Conservation (phyloP, 2,797 vertebrate genomes). For the Notoglanidium macrostoma region DNA sequence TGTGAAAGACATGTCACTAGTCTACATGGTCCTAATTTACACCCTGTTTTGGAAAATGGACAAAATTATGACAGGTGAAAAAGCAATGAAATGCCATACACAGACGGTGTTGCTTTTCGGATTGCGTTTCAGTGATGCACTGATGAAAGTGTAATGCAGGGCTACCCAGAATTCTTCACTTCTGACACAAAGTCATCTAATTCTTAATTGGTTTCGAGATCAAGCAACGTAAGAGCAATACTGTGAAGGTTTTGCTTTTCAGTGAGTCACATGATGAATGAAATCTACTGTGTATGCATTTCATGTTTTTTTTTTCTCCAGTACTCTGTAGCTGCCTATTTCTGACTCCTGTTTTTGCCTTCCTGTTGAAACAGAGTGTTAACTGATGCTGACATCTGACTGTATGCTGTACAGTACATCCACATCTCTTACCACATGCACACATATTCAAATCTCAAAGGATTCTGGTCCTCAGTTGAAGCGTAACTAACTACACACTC, state of each 20-base stretch:
- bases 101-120: background rate
- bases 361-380: background rate
- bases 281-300: background rate
- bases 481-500: background rate
- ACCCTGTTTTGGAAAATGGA: background rate
- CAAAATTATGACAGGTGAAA: background rate
- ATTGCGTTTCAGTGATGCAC: background rate
- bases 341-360: background rate
- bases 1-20: background rate
- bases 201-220: background rate
- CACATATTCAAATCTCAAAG: slow-evolving; percentile 28
- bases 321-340: background rate
- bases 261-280: too few relatives aligned
- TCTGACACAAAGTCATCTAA: background rate
- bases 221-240: background rate
- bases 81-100: background rate
- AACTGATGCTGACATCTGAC: slow-evolving; percentile 4
- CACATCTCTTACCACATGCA: background rate
- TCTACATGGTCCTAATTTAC: background rate
- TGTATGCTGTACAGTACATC: background rate
- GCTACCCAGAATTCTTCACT: background rate
- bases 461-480: background rate
- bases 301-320: background rate
- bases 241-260: background rate
- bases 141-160: background rate